Evolutionary conservation across 2,113 vertebrate species (phyloP).

Genomic region (Smithornis capensis): DNA sequence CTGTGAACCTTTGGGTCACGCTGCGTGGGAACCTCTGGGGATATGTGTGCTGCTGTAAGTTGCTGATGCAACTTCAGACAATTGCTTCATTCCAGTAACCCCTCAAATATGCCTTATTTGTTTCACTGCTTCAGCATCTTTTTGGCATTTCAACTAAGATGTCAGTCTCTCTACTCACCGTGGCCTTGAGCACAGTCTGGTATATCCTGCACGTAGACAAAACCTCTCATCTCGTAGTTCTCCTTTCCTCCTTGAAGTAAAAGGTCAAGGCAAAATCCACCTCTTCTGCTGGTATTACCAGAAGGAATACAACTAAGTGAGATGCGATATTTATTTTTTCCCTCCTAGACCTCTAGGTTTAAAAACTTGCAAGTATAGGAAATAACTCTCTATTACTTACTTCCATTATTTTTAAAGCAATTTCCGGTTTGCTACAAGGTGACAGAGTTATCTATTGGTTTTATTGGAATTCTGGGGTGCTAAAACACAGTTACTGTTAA

Average conservation of each 20-base stretch:
- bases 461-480: neutral
- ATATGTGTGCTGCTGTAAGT: rapidly evolving
- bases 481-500: neutral
- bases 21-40: neutral
- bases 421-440: neutral
- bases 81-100: neutral
- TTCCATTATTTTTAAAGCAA: neutral
- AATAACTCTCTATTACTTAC: neutral
- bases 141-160: neutral
- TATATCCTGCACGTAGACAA: neutral
- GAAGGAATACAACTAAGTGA: neutral
- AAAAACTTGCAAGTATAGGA: neutral
- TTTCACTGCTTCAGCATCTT: neutral
- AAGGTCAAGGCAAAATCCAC: neutral
- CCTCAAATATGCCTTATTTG: neutral
- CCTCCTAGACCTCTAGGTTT: neutral
- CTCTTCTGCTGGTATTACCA: neutral
- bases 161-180: neutral
- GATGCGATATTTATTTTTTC: neutral
- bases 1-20: rapidly evolving
- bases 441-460: neutral
- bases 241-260: neutral
- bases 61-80: neutral
- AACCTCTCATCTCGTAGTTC: neutral
- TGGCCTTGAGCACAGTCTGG: neutral